Evolutionary conservation across 2,888 invertebrate species (phyloP), one percentile per base, ranked within the genome.

Genomic region (Digitonthophagus gazella): DNA sequence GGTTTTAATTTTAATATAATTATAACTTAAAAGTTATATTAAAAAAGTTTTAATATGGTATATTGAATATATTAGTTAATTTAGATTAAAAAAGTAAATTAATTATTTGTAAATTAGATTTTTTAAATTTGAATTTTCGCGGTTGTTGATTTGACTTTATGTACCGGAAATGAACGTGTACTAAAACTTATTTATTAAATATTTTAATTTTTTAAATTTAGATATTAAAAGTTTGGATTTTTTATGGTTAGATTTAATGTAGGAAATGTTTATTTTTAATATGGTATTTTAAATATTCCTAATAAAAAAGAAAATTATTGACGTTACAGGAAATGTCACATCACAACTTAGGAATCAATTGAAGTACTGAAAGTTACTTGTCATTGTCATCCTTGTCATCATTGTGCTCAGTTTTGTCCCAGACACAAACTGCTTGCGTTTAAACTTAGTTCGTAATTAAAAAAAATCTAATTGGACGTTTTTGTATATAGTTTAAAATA

Each of bases 261-360:
- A n/a, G n/a, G n/a, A n/a, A n/a, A n/a, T n/a, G n/a, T n/a, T n/a
- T n/a, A n/a, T 16, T 16, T 55, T 11, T 16, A 65, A 55, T 54
- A 65, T 65, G 15, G 3, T 56, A 15, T 5, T 18, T 15, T 56
- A 15, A 16, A 55, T 28, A 44, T 65, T 15, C 6, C 18, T n/a
- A 15, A 15, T 58, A 15, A 58, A 58, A 22, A 67, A 57, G 28
- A 8, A 11, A 28, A 58, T 61, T 15, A 61, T n/a, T 19, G 61
- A 61, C 61, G 61, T 61, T 67, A 71, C 72, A 74, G 75, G 74
- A 75, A 76, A 76, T 78, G 78, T 78, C 76, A 78, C 78, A 78
- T 78, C 78, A 78, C 74, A 76, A 67, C 74, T 74, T 68, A 74
- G 75, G 76, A 75, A 76, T 77, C 78, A 78, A 77, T 75, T 74